phyloP scores from a whole-genome alignment of 2,888 invertebrate species.

The Tetragonula carbonaria region DNA sequence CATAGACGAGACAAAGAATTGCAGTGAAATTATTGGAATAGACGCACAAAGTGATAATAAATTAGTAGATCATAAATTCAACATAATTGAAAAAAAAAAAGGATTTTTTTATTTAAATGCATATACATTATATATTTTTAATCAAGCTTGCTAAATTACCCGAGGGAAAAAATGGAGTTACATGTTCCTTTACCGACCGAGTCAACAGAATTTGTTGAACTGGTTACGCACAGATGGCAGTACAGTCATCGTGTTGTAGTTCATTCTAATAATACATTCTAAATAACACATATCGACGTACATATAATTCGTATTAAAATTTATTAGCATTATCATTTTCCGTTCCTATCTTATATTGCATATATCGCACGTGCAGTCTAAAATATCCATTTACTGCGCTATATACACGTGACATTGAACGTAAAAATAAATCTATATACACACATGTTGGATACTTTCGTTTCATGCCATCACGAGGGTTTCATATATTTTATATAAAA shows the following conservation, averaged over 20 bases:
- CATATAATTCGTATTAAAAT: neutral
- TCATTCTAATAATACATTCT: neutral
- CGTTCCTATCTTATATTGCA: neutral
- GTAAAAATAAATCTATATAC: conserved; percentile 3
- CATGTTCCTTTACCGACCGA: conserved; percentile 37
- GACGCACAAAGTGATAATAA: neutral
- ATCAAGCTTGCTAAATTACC: neutral
- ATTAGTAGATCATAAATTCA: neutral
- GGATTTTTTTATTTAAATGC: neutral
- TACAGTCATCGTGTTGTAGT: neutral
- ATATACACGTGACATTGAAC: neutral
- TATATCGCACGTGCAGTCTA: neutral
- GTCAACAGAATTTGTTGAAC: neutral
- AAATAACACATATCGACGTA: neutral
- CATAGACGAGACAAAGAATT: neutral
- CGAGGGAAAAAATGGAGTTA: neutral
- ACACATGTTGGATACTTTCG: neutral
- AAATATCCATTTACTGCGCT: neutral
- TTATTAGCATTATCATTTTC: neutral
- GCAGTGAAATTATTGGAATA: neutral
- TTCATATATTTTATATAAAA: neutral
- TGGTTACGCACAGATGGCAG: conserved; percentile 35
- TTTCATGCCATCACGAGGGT: neutral
- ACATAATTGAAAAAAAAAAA: neutral
- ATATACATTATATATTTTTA: neutral